Conservation (phyloP, 1,140 invertebrate species). For the Mamestra configurata region DNA sequence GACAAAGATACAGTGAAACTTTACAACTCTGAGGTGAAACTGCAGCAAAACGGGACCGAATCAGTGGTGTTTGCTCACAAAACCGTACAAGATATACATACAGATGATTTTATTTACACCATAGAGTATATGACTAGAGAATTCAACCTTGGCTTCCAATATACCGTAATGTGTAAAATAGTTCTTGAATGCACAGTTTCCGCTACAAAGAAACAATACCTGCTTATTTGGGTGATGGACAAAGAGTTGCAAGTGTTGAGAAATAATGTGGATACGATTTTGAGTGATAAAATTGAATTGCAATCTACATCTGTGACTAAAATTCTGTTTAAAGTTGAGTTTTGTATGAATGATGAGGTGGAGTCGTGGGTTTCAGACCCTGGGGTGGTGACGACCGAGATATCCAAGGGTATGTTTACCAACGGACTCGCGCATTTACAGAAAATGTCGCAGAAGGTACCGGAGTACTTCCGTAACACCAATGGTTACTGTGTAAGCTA, state of each 20-base stretch:
- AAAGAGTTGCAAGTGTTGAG: conserved; percentile 86
- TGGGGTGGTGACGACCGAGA: conserved; percentile 79
- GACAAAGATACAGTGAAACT: conserved; percentile 79
- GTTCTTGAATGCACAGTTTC: conserved; percentile 81
- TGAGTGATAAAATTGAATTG: conserved; percentile 73
- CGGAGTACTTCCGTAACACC: conserved; percentile 83
- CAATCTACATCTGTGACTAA: conserved; percentile 81
- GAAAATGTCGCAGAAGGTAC: conserved; percentile 87
- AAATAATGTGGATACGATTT: conserved; percentile 64
- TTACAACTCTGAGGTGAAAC: conserved; percentile 84
- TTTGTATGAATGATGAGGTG: conserved; percentile 76
- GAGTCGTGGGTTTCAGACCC: conserved; percentile 85
- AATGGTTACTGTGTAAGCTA: conserved; percentile 88
- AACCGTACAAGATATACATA: conserved; percentile 63
- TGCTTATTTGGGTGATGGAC: conserved; percentile 89
- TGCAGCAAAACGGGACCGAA: conserved; percentile 67
- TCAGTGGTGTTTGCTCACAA: conserved; percentile 68
- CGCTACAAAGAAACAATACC: conserved; percentile 79
- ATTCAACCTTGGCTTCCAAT: conserved; percentile 84
- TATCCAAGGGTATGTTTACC: conserved; percentile 88
- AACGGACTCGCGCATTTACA: conserved; percentile 86
- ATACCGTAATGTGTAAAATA: conserved; percentile 85
- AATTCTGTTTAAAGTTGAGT: conserved; percentile 86
- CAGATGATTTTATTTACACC: conserved; percentile 85
- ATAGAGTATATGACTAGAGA: conserved; percentile 85